These are phyloP conservation scores for Heliothis virescens DNA, from an alignment of 1,140 invertebrate species.

Conservation along the genomic window DNA sequence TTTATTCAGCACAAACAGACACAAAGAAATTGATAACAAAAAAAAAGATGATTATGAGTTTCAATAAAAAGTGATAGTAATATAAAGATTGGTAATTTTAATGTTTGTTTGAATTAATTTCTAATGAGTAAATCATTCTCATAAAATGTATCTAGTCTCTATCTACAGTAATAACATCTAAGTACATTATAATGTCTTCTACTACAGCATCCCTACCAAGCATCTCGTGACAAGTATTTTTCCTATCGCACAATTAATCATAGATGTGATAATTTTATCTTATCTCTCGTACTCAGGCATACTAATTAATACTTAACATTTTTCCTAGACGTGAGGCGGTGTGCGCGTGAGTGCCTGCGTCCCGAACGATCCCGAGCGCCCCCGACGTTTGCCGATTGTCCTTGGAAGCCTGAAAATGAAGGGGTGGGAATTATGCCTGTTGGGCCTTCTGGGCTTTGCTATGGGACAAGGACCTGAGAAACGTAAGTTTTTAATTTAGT, in stretches of 20 bases:
- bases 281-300: conserved; percentile 58
- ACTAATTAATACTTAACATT: conserved; percentile 67
- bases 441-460: conserved; percentile 63
- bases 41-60: no score
- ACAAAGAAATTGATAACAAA: no score
- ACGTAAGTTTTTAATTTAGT: conserved; percentile 64
- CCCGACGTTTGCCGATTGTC: conserved; percentile 35
- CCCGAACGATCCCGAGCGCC: conserved; percentile 13
- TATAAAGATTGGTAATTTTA: no score
- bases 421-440: conserved; percentile 58
- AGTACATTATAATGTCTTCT: not conserved
- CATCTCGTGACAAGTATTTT: conserved; percentile 82
- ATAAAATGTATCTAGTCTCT: not conserved
- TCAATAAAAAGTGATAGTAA: no score
- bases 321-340: conserved; percentile 70
- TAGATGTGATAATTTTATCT: conserved; percentile 75
- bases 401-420: conserved; percentile 64
- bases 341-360: conserved; percentile 41
- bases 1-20: no score
- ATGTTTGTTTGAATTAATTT: no score
- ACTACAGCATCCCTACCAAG: conserved; percentile 50
- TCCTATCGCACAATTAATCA: conserved; percentile 81
- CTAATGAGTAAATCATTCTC: not conserved
- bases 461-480: conserved; percentile 76
- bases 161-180: not conserved